Evolutionary conservation across 2,888 invertebrate species (phyloP).

Genomic region (Bursaphelenchus okinawaensis): DNA sequence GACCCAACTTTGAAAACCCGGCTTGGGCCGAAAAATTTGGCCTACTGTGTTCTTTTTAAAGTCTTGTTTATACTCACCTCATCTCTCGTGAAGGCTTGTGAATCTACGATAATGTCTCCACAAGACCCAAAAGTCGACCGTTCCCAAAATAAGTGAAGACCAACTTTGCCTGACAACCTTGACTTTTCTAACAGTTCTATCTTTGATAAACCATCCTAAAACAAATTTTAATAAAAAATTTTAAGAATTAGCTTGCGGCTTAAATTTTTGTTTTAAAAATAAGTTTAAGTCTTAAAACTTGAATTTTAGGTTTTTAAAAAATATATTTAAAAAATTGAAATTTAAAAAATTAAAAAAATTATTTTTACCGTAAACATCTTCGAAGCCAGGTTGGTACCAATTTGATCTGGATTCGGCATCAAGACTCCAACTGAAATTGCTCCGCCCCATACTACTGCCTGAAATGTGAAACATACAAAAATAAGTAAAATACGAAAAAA

Average conservation of each 20-base stretch:
- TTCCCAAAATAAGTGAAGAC: background rate
- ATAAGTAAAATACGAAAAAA: background rate
- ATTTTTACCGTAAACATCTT: background rate
- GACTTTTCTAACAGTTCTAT: background rate
- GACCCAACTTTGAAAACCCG: too few relatives aligned
- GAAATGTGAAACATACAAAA: background rate
- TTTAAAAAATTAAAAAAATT: too few relatives aligned
- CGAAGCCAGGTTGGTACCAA: background rate
- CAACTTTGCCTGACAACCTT: background rate
- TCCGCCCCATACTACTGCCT: slow-evolving; percentile 11
- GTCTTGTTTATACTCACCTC: background rate
- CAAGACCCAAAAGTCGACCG: background rate
- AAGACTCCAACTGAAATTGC: slow-evolving; percentile 20
- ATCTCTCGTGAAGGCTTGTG: background rate
- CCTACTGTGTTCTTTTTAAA: background rate
- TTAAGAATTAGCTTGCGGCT: too few relatives aligned
- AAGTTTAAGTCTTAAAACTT: too few relatives aligned
- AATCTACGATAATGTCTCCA: background rate
- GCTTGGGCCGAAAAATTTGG: too few relatives aligned
- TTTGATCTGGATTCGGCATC: background rate
- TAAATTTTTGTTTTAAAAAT: too few relatives aligned
- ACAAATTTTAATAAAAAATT: too few relatives aligned
- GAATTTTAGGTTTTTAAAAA: too few relatives aligned
- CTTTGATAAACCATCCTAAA: background rate
- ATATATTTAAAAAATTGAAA: too few relatives aligned